These are phyloP conservation scores for Lutjanus campechanus DNA, from an alignment of 2,797 vertebrate species.

Conservation along the genomic window DNA sequence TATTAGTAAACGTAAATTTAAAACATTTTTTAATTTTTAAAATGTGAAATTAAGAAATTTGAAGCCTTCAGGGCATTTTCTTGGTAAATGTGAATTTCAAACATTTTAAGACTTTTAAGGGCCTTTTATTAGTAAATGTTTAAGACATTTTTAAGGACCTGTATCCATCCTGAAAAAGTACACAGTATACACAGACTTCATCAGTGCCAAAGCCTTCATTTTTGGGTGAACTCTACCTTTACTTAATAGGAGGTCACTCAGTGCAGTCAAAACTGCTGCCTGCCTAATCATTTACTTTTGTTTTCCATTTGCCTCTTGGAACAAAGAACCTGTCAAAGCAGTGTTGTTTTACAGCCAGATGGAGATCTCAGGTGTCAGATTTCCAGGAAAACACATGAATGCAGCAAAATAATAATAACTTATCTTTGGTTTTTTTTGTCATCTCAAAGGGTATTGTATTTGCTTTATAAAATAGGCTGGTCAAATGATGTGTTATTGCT, in stretches of 20 bases:
- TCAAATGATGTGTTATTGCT: not conserved
- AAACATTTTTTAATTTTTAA: too few relatives aligned
- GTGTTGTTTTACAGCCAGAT: not conserved
- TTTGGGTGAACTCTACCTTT: too few relatives aligned
- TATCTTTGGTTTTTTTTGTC: not conserved
- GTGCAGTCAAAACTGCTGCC: not conserved
- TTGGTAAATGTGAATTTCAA: too few relatives aligned
- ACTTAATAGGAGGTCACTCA: not conserved
- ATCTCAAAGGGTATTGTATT: not conserved
- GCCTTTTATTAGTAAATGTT: too few relatives aligned
- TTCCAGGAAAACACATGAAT: not conserved
- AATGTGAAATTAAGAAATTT: too few relatives aligned
- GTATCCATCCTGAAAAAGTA: not conserved
- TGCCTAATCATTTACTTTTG: not conserved
- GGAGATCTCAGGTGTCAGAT: slow-evolving; percentile 4
- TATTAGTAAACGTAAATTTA: too few relatives aligned
- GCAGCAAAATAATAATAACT: not conserved
- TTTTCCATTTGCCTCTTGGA: not conserved
- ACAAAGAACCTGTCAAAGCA: not conserved
- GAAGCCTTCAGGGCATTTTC: too few relatives aligned
- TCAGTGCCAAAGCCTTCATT: not conserved
- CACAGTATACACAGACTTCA: not conserved
- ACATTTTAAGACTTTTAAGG: too few relatives aligned
- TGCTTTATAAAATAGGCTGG: not conserved
- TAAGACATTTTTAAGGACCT: too few relatives aligned